Percentiles rank a stretch among this genome's conserved stretches.
Conservation (phyloP, 2,113 vertebrate species). For the Dicrurus megarhynchus region DNA sequence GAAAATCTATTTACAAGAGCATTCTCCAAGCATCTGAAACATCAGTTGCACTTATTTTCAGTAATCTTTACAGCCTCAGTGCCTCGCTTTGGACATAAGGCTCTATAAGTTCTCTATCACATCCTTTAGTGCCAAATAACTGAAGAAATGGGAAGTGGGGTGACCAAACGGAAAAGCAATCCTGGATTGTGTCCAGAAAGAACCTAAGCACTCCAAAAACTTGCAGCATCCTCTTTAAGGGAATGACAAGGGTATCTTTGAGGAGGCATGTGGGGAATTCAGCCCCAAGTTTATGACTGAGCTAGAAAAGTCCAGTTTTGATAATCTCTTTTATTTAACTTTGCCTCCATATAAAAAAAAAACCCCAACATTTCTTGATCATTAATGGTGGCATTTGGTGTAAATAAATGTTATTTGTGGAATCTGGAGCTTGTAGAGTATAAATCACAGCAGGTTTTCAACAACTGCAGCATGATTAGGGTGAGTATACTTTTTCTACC, state of each 20-base stretch:
- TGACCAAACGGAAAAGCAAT: neutral
- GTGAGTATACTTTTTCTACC: neutral
- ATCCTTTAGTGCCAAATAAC: neutral
- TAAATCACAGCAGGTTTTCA: neutral
- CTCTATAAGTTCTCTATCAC: accelerated
- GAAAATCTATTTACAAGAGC: neutral
- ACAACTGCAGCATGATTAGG: neutral
- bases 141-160: neutral
- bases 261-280: accelerated
- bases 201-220: neutral
- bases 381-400: neutral
- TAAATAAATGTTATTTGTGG: neutral
- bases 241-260: neutral
- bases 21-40: neutral
- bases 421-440: neutral
- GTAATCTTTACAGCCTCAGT: neutral
- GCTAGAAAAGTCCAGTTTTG: neutral
- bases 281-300: neutral
- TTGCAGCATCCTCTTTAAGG: neutral
- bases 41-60: neutral
- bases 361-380: neutral
- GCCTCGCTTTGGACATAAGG: neutral
- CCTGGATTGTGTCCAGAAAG: neutral
- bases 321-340: neutral
- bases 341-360: neutral